Conservation (phyloP, 2,888 invertebrate species). For the Himalopsyche japonica region DNA sequence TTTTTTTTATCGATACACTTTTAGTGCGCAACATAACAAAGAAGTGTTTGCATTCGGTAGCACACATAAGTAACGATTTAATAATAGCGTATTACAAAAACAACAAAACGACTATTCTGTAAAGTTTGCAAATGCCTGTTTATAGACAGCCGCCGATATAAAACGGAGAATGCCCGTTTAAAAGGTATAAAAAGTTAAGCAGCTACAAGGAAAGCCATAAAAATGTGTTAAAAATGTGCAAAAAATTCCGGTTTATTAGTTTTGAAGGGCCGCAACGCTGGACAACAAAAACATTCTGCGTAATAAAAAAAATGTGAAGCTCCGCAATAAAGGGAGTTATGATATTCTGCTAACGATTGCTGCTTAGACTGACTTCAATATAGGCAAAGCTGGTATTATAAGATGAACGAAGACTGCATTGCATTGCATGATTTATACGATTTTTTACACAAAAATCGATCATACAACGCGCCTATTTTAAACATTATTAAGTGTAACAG, state of each 20-base stretch:
- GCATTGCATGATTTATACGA: too few relatives aligned
- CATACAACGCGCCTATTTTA: too few relatives aligned
- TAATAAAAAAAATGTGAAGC: not conserved
- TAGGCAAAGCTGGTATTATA: too few relatives aligned
- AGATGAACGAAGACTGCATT: too few relatives aligned
- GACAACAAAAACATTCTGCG: slow-evolving; percentile 24
- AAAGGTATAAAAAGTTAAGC: slow-evolving; percentile 40
- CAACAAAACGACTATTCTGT: not conserved
- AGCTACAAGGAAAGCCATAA: slow-evolving; percentile 37
- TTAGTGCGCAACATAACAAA: not conserved
- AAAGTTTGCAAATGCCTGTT: not conserved
- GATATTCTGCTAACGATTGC: slow-evolving; percentile 26
- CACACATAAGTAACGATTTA: not conserved
- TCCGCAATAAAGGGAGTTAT: slow-evolving; percentile 27
- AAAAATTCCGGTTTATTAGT: slow-evolving; percentile 38
- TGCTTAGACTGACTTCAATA: slow-evolving; percentile 8
- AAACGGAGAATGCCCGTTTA: slow-evolving; percentile 38
- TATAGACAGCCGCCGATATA: slow-evolving; percentile 37
- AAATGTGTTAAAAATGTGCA: slow-evolving; percentile 39
- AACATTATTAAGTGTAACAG: too few relatives aligned
- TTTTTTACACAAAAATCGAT: too few relatives aligned
- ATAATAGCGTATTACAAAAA: not conserved
- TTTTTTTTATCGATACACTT: not conserved
- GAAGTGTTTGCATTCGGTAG: not conserved
- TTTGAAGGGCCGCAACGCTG: slow-evolving; percentile 14